These are phyloP conservation scores for Cryptocephalus moraei DNA, from an alignment of 2,888 invertebrate genomes.

Conservation along the genomic window DNA sequence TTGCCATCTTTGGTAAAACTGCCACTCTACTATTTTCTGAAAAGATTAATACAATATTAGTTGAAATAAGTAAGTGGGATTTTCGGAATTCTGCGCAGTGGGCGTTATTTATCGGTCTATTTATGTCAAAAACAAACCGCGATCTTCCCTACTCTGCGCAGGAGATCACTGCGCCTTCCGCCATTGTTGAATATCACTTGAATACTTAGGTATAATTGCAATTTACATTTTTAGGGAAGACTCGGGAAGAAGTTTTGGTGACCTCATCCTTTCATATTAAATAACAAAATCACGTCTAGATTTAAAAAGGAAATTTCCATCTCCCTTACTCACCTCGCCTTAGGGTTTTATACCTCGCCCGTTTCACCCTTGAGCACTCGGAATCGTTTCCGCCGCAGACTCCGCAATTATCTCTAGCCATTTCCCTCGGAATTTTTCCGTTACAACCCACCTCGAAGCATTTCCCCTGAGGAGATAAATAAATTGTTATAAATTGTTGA, in stretches of 20 bases:
- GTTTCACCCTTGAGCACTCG: constrained; percentile 45
- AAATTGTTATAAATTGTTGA: no score
- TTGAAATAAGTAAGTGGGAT: no score
- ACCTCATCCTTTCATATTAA: no score
- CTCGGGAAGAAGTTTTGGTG: no score
- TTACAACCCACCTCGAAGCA: constrained; percentile 54
- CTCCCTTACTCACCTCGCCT: constrained; percentile 35
- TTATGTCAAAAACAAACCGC: no score
- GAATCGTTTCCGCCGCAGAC: constrained; percentile 54
- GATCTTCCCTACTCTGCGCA: no score
- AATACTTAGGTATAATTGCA: no score
- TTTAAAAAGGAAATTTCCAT: background rate
- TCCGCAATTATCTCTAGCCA: constrained; percentile 50
- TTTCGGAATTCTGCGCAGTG: no score
- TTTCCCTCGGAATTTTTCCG: constrained; percentile 47
- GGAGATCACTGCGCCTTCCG: no score
- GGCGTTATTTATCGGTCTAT: no score
- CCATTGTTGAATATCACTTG: no score
- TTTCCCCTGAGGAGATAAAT: constrained; percentile 35
- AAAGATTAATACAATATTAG: constrained; percentile 11
- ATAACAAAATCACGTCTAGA: background rate
- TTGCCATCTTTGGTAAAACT: constrained; percentile 43
- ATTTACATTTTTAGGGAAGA: no score
- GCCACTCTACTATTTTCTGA: constrained; percentile 40
- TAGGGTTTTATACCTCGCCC: constrained; percentile 35